Percentiles rank a stretch among this genome's conserved stretches.
phyloP scores from a whole-genome alignment of 1,140 invertebrate genomes.

The Drosophila fuyamai region DNA sequence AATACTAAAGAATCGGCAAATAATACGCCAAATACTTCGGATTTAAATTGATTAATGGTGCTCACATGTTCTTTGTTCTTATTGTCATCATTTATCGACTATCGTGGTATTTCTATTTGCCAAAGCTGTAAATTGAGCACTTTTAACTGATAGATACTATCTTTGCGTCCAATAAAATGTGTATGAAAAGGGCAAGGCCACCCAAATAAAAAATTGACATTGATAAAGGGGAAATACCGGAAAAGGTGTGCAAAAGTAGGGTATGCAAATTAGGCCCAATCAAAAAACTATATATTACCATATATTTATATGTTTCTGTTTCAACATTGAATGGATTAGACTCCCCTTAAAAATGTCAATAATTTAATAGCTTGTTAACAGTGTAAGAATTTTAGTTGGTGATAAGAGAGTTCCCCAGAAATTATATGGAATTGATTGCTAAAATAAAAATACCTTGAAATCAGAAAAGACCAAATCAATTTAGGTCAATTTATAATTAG shows the following conservation, averaged over 20 bases:
- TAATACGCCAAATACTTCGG: conserved; percentile 55
- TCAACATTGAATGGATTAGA: not conserved
- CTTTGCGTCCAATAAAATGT: not conserved
- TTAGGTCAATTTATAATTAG: not conserved
- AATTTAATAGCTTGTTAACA: not conserved
- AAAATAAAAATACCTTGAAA: not conserved
- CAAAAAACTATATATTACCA: not conserved
- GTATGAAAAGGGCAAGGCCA: not conserved
- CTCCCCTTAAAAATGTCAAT: not conserved
- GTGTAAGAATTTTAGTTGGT: not conserved
- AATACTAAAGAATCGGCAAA: conserved; percentile 77
- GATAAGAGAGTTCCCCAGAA: no score
- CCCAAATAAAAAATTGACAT: not conserved
- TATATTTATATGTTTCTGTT: not conserved
- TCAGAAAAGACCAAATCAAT: not conserved
- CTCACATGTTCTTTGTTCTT: conserved; percentile 49
- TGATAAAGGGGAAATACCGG: not conserved
- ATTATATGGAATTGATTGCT: no score
- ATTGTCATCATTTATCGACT: conserved; percentile 61
- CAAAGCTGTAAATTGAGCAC: conserved; percentile 71
- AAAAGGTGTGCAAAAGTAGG: conserved; percentile 5
- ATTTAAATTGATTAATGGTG: conserved; percentile 62
- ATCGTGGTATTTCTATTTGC: conserved; percentile 54
- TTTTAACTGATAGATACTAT: conserved; percentile 39
- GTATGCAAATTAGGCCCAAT: not conserved